Evolutionary conservation across 2,113 vertebrate species (phyloP), one percentile per base, ranked within the genome.

Genomic region (Gymnocephalus cernua): DNA sequence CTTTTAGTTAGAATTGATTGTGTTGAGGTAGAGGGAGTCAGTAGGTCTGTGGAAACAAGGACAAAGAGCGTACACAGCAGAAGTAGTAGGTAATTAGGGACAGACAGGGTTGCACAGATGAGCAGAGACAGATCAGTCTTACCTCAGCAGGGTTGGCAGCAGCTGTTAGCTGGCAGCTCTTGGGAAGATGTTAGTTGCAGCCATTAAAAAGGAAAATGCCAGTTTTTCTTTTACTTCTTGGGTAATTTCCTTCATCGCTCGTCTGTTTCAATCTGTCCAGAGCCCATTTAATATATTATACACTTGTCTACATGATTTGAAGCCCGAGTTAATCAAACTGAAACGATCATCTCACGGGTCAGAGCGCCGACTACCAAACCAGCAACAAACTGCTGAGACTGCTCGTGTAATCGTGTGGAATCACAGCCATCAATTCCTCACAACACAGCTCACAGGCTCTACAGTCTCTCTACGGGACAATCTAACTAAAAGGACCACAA

Each of bases 41-140:
- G 80, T 62, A 58, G 66, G 50, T 86, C 75, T 85, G 90, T 94
- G 93, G 94, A 94, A 95, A 95, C 91, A 93, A 94, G 92, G 91
- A 86, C 72, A 38, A 57, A 72, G 71, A 85, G 77, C 63, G 50
- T 84, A 84, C 44, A 86, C 73, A 58, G 80, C 69, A 61, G 64
- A 61, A 70, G 77, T 9, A 41, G 58, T 54, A 74, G 74, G 66
- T 23, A 54, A 50, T 74, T 48, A 58, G 54, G 45, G 66, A 83
- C 73, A 90, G 82, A 90, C 78, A 88, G 70, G 80, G 65, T 79
- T 61, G 88, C 73, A 92, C 68, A 79, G 84, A 86, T 53, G 67
- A 90, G 82, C 82, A 85, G 88, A 89, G 70, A 87, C 91, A 86
- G 79, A 79, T 86, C 79, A 90, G 89, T 91, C 92, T 93, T 93